Evolutionary conservation across 2,888 invertebrate species (phyloP), one percentile per base, ranked within the genome.

Genomic region (Stenurella melanura): DNA sequence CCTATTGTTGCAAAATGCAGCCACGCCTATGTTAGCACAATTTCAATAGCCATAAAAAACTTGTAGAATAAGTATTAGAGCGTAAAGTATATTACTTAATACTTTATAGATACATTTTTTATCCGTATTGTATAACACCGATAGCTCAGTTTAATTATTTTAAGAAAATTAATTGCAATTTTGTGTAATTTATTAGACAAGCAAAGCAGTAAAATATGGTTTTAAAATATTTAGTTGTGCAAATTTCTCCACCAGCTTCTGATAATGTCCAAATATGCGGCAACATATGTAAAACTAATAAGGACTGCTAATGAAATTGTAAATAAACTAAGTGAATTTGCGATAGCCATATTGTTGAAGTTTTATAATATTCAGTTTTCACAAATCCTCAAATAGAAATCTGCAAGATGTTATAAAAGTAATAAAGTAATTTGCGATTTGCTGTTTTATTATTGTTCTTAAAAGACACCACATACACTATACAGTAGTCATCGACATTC

Each of bases 81-180:
- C 67, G 67, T 67, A 67, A 54, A 67, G 21, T 15, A 21, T 26
- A 26, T 67, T 67, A 54, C 67, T 54, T 67, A 67, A 67, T 10
- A 50, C 26, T 64, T 64, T 67, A 42, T 64, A 67, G 54, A 67
- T 67, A 30, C 17, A 67, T 67, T 50, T 67, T 67, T 54, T 50
- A 67, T 54, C 21, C 67, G 4, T 42, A 26, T 67, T 67, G 15
- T 66, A 67, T 67, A 54, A 67, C 10, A 54, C 19, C 18, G 38
- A 64, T 38, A 19, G 12, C 17, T 38, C 18, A 42, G 38, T 64
- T 64, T 64, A 64, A 42, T 63, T 63, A 63, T 38, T 64, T 42
- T 42, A 38, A 64, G 42, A 42, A 56, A 54, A 67, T 26, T 67
- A 67, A 54, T 56, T 67, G n/a, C 26, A 54, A 26, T 11, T 67